These are phyloP conservation scores for Seira musarum DNA, from an alignment of 2,888 invertebrate species.

Conservation along the genomic window DNA sequence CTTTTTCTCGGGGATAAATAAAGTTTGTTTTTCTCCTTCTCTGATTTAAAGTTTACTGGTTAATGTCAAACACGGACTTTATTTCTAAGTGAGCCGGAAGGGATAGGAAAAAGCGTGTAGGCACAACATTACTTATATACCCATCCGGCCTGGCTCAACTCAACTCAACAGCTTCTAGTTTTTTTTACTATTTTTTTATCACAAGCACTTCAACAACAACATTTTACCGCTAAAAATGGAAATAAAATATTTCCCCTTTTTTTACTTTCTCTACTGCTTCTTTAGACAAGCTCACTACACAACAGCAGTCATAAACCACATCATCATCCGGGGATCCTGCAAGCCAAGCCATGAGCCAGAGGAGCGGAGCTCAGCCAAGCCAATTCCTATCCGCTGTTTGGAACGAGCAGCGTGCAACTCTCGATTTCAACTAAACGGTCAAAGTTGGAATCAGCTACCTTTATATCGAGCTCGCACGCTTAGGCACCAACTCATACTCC, in stretches of 20 bases:
- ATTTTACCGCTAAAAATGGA: constrained; percentile 1
- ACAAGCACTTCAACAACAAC: background rate
- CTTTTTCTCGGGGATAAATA: background rate
- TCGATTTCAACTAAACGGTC: constrained; percentile 53
- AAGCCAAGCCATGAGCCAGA: constrained; percentile 1
- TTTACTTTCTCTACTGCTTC: background rate
- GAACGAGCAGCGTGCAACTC: constrained; percentile 50
- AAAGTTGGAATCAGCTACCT: constrained; percentile 44
- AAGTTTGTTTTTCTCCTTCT: constrained; percentile 26
- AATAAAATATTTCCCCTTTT: background rate
- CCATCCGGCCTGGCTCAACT: constrained; percentile 19
- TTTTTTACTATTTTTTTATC: background rate
- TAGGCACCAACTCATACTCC: background rate
- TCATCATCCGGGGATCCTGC: background rate
- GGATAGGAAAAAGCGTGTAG: constrained; percentile 21
- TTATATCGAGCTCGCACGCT: constrained; percentile 34
- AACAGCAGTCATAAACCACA: constrained; percentile 34
- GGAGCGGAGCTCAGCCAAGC: constrained; percentile 31
- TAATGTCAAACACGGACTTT: constrained; percentile 53
- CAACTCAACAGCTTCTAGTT: background rate
- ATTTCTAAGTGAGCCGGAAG: constrained; percentile 48
- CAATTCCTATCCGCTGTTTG: constrained; percentile 15
- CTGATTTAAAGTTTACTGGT: constrained; percentile 49
- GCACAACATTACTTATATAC: constrained; percentile 29
- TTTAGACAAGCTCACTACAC: constrained; percentile 13